Conservation (phyloP, 2,888 invertebrate genomes). For the Pyrochroa serraticornis region DNA sequence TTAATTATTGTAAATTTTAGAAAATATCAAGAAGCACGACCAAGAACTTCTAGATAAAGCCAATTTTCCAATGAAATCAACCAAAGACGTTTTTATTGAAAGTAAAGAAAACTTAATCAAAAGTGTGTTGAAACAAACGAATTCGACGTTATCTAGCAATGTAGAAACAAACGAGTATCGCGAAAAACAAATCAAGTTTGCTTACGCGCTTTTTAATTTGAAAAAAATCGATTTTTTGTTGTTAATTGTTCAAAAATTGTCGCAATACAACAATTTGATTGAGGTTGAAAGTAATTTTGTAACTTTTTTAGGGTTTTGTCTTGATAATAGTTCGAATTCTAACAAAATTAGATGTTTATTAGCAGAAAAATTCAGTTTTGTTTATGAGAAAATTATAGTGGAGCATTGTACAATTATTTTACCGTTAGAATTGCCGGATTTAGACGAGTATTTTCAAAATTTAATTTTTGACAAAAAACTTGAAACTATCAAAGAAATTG, state of each 20-base stretch:
- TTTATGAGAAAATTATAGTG: slow-evolving; percentile 11
- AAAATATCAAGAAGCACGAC: slow-evolving; percentile 11
- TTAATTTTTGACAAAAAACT: neutral
- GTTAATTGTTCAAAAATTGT: neutral
- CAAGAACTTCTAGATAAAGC: slow-evolving; percentile 9
- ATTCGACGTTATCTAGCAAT: neutral
- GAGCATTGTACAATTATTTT: slow-evolving; percentile 6
- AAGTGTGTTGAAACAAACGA: neutral
- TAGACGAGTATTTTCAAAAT: neutral
- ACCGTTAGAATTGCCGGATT: neutral
- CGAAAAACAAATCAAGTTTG: slow-evolving; percentile 16
- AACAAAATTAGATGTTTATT: neutral
- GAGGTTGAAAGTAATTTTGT: slow-evolving; percentile 12
- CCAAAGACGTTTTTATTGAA: slow-evolving; percentile 6
- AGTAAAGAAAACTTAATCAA: slow-evolving; percentile 8
- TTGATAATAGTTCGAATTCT: neutral
- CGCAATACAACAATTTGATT: slow-evolving; percentile 1
- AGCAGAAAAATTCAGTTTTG: slow-evolving; percentile 6
- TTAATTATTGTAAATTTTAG: slow-evolving; percentile 5
- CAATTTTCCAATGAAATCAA: neutral
- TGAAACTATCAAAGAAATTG: neutral
- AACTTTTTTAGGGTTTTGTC: slow-evolving; percentile 2
- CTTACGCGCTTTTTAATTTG: slow-evolving; percentile 4
- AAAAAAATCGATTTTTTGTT: neutral
- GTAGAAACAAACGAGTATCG: neutral